Evolutionary conservation across 2,113 vertebrate genomes (phyloP).

Genomic region (Daboia siamensis): DNA sequence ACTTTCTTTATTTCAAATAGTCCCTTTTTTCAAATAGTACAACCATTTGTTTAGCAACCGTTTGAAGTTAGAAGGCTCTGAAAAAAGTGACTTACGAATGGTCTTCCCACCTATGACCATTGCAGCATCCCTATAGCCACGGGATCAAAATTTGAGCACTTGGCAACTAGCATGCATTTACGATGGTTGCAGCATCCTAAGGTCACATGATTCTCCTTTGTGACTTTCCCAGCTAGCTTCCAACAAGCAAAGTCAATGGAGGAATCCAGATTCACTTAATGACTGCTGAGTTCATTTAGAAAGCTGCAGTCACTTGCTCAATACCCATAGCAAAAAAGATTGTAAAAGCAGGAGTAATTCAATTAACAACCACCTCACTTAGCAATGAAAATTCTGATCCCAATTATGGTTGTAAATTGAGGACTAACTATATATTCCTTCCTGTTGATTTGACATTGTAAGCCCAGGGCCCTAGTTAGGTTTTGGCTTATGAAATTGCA

Average conservation of each 20-base stretch:
- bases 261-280: background rate
- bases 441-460: background rate
- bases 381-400: background rate
- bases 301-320: background rate
- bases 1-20: too few species aligned
- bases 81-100: background rate
- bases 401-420: background rate
- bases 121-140: background rate
- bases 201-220: background rate
- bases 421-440: background rate
- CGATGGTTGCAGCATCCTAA: background rate
- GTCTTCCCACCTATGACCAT: background rate
- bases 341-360: background rate
- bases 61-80: background rate
- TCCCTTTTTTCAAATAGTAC: too few species aligned
- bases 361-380: background rate
- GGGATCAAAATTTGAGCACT: background rate
- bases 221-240: background rate
- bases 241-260: background rate
- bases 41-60: background rate
- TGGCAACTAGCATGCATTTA: background rate
- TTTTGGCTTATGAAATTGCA: background rate
- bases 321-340: background rate
- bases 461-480: background rate
- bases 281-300: background rate